Percentiles rank a stretch among this genome's conserved stretches.
Evolutionary conservation across 2,888 invertebrate genomes (phyloP).

Genomic region (Branchellion lobata): DNA sequence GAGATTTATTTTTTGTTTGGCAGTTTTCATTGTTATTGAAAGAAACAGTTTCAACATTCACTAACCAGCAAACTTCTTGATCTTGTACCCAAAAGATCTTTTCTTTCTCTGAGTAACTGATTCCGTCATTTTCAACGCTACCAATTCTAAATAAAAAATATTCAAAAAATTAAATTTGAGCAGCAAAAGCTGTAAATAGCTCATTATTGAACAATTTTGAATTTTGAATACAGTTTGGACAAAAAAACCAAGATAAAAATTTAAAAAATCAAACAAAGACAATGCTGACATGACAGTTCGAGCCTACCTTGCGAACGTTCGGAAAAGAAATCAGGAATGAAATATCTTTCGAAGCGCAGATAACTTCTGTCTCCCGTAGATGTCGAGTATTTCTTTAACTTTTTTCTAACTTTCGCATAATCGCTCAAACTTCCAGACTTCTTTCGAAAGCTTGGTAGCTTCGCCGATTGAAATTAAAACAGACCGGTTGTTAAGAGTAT

Average conservation of each 20-base stretch:
- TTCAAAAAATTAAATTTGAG: too few species aligned
- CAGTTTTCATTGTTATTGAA: too few species aligned
- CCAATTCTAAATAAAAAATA: background rate
- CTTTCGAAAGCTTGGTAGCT: background rate
- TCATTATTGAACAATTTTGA: too few species aligned
- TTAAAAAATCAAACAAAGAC: background rate
- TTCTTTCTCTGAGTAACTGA: slow-evolving; percentile 5
- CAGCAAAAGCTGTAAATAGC: too few species aligned
- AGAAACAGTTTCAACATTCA: too few species aligned
- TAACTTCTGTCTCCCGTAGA: background rate
- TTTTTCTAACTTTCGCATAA: background rate
- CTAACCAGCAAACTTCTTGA: slow-evolving; percentile 23
- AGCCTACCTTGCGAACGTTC: background rate
- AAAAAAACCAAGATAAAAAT: too few species aligned
- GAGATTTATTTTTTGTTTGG: too few species aligned
- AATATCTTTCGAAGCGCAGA: background rate
- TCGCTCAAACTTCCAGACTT: background rate
- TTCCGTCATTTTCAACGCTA: background rate
- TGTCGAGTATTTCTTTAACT: background rate
- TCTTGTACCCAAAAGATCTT: slow-evolving; percentile 14
- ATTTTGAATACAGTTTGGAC: too few species aligned
- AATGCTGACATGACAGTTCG: background rate
- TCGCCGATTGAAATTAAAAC: slow-evolving; percentile 10
- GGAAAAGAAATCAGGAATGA: background rate
- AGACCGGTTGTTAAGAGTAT: background rate